Base-by-base conservation (phyloP, 2,113 vertebrate genomes). In the Numida meleagris region DNA sequence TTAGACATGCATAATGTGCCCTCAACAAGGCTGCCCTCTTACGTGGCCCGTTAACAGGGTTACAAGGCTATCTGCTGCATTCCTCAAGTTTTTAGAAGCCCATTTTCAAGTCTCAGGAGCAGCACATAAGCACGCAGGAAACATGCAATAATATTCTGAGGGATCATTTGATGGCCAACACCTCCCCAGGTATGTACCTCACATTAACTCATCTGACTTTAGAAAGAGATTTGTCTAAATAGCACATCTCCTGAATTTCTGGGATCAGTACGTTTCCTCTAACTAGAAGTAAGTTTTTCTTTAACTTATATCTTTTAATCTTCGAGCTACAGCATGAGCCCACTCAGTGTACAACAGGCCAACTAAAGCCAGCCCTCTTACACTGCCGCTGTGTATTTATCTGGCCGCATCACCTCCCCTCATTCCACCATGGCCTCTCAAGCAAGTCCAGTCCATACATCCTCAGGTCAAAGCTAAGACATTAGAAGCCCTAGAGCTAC, bases 401-500 rank as follows among this genome's bases (percentile, higher is more conserved):
- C 40, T 20, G 55, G 27, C 40, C 33, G 1, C 5, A 51, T 29
- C 2, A 2, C 66, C 80, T 36, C 68, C 71, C 46, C 73, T 4
- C 21, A 0, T 42, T 63, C 51, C 73, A 70, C 61, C 94, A 73
- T 67, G 58, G 89, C 43, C 0, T 0, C 63, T 79, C 53, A 12
- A 62, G 36, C 92, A 75, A 82, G 75, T 50, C 86, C 72, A 4
- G 24, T 71, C 65, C 86, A 79, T 68, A 48, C 53, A 61, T 11
- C 82, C 70, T 7, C 86, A 79, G 82, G 82, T 48, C 85, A 81
- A 5, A 85, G 83, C 48, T 58, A 79, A 96, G 66, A n/a, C 79
- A 83, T 46, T 61, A 88, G 82, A 95, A 92, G 94, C 46, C 76
- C 82, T 51, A 91, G 57, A 86, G 81, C 84, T 38, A 36, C 43